Base-by-base conservation (phyloP, 2,797 vertebrate species). In the Acanthiza pusilla region DNA sequence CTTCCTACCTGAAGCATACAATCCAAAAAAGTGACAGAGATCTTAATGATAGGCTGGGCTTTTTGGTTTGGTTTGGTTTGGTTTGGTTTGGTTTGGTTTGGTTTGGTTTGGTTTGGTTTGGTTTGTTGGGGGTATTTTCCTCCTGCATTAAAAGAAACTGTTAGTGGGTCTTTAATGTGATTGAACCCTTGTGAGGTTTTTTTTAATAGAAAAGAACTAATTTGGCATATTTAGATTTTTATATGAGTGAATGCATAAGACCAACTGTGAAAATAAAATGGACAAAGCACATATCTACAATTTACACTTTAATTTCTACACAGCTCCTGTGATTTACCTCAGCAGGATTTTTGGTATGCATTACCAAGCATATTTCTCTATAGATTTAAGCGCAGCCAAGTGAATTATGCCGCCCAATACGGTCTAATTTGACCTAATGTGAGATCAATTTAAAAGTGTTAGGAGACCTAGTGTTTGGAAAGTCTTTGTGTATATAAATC, bases 61-160 rank as follows among this genome's bases (percentile, higher is more conserved):
- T n/a, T 42, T n/a, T 29, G 5, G 5, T 38, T 54, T 73, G 4
- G 2, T 62, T 78, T 63, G 6, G 3, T 51, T 60, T 55, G 3
- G 29, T 79, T 86, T 38, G 38, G 9, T 38, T 38, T 38, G 38
- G 9, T 38, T 38, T 38, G 38, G 9, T 38, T 38, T 38, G 38
- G 9, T 38, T 38, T 38, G 38, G 38, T 38, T 38, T 38, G 11
- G 38, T 38, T 38, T 38, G 38, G 38, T 51, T 60, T 55, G 3
- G 32, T 79, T 86, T 43, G 5, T 43, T 76, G 53, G 7, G 2
- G 0, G 0, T 4, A n/a, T 62, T 63, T 77, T 74, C 2, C 18
- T 43, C 19, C 26, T 94, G 91, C 20, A 38, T 86, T 78, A 60
- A 65, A 84, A 45, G 17, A 51, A 76, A 53, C 3, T 10, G 11